A percentile compares a stretch with the other conserved stretches of the same genome.
phyloP scores from a whole-genome alignment of 2,888 invertebrate genomes.

The Prenolepis imparis region DNA sequence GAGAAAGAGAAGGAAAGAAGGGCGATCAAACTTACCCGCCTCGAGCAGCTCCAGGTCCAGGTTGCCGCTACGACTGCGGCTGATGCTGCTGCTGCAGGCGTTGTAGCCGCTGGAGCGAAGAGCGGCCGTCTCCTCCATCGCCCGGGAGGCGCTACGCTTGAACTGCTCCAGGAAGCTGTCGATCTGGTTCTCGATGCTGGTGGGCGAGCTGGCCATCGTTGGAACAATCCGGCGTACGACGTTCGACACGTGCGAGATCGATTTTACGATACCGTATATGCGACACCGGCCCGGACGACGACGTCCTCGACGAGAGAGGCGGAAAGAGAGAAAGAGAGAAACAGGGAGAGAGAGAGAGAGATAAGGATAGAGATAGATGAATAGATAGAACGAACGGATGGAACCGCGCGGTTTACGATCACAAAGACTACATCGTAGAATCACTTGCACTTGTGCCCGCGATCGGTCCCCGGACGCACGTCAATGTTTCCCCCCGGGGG shows the following conservation, averaged over 20 bases:
- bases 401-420: slow-evolving; percentile 16
- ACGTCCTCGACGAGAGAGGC: neutral
- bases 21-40: slow-evolving; percentile 78
- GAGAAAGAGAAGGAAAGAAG: no score
- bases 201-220: slow-evolving; percentile 89
- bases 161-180: slow-evolving; percentile 94
- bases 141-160: slow-evolving; percentile 92
- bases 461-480: slow-evolving; percentile 7
- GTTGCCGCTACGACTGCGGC: slow-evolving; percentile 83
- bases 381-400: slow-evolving; percentile 13
- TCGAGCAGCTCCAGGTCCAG: slow-evolving; percentile 84
- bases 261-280: slow-evolving; percentile 27
- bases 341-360: neutral
- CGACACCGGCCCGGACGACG: slow-evolving; percentile 23
- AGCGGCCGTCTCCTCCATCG: slow-evolving; percentile 88
- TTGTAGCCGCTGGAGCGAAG: slow-evolving; percentile 71
- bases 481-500: slow-evolving; percentile 16
- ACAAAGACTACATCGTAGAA: slow-evolving; percentile 48
- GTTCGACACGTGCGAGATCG: slow-evolving; percentile 53
- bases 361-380: neutral
- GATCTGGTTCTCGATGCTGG: slow-evolving; percentile 93
- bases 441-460: slow-evolving; percentile 18
- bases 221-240: slow-evolving; percentile 29
- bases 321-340: neutral
- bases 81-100: slow-evolving; percentile 82